A percentile compares a stretch with the other conserved stretches of the same genome.
Evolutionary conservation across 2,888 invertebrate genomes (phyloP).

Genomic region (Shargacucullia verbasci): DNA sequence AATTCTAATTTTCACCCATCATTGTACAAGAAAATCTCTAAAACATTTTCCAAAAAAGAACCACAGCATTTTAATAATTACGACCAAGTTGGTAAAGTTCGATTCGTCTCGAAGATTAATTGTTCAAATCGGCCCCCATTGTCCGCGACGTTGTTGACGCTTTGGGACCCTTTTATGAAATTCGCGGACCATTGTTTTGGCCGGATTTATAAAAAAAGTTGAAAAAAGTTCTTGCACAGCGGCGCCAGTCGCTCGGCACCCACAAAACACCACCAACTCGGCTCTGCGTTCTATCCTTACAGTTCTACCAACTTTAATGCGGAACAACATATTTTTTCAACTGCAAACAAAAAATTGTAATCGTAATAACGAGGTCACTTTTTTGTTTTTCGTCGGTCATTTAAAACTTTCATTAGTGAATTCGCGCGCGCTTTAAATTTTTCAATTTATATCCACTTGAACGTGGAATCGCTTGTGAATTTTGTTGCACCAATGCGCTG

Average conservation of each 20-base stretch:
- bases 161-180: slow-evolving; percentile 82
- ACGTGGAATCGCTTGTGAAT: slow-evolving; percentile 63
- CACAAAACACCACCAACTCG: slow-evolving; percentile 28
- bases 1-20: slow-evolving; percentile 33
- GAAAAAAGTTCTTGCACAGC: slow-evolving; percentile 72
- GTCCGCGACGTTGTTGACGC: slow-evolving; percentile 79
- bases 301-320: slow-evolving; percentile 42
- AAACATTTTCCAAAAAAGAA: slow-evolving; percentile 47
- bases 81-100: slow-evolving; percentile 68
- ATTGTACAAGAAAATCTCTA: slow-evolving; percentile 30
- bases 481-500: slow-evolving; percentile 44
- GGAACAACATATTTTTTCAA: slow-evolving; percentile 48
- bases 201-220: slow-evolving; percentile 80
- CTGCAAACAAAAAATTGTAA: slow-evolving; percentile 70
- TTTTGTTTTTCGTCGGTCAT: slow-evolving; percentile 83
- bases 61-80: slow-evolving; percentile 59
- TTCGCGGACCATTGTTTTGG: slow-evolving; percentile 83
- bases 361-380: slow-evolving; percentile 84
- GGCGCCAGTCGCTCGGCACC: slow-evolving; percentile 40
- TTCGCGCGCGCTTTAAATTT: slow-evolving; percentile 76
- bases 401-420: slow-evolving; percentile 88
- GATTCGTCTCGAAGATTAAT: slow-evolving; percentile 85
- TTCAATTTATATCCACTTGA: slow-evolving; percentile 77
- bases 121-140: slow-evolving; percentile 79
- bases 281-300: slow-evolving; percentile 55